Evolutionary conservation across 2,113 vertebrate species (phyloP).

Genomic region (Notarius lentiginosus): DNA sequence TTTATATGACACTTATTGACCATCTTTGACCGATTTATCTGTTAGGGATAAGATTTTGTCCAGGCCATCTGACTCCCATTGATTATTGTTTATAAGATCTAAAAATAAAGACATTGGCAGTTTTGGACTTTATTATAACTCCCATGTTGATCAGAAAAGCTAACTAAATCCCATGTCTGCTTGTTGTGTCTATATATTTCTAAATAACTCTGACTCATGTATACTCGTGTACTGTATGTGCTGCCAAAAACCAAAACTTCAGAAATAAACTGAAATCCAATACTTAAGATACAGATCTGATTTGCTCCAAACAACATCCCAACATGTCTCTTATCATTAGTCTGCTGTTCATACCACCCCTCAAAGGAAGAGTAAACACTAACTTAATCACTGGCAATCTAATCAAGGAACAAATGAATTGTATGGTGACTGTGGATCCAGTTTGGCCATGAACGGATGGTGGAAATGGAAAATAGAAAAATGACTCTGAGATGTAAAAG

Average conservation of each 20-base stretch:
- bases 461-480: neutral
- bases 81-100: conserved; percentile 36
- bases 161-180: conserved; percentile 3
- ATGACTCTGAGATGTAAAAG: neutral
- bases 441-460: neutral
- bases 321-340: conserved; percentile 51
- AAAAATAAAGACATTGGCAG: neutral
- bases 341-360: conserved; percentile 42
- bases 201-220: conserved; percentile 32
- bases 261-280: conserved; percentile 42
- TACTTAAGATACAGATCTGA: conserved; percentile 41
- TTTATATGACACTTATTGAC: conserved; percentile 48
- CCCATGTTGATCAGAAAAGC: neutral
- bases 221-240: neutral
- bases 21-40: conserved; percentile 46
- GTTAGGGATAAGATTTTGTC: conserved; percentile 2
- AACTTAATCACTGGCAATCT: conserved; percentile 39
- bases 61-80: conserved; percentile 39
- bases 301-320: conserved; percentile 41
- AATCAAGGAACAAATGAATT: conserved; percentile 40
- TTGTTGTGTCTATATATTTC: conserved; percentile 7
- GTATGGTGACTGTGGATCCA: neutral
- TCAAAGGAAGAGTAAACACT: conserved; percentile 55
- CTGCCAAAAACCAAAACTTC: conserved; percentile 14
- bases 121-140: neutral